Base-by-base conservation (phyloP, 2,797 vertebrate genomes). In the Myotis pilosus region DNA sequence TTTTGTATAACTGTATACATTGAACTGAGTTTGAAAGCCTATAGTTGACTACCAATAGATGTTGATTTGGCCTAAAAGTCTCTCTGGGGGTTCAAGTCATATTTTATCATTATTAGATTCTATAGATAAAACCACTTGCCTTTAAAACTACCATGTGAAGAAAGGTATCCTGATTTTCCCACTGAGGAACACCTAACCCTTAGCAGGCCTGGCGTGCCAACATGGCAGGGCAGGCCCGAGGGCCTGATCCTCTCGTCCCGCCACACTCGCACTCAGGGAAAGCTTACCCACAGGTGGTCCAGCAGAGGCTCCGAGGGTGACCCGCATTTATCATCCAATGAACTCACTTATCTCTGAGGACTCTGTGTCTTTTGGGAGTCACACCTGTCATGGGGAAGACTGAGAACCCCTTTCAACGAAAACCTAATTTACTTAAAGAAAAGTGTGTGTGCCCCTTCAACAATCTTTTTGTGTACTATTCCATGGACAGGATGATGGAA, bases 401-500 rank as follows among this genome's bases (percentile, higher is more conserved):
- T 76, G 84, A 96, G 86, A 89, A 93, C 28, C n/a, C 74, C 82
- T 96, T 83, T 96, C 93, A 95, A 85, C 86, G 89, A 89, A 95
- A 96, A 85, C 51, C 95, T 94, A 85, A 94, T 96, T 97, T 95
- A 95, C 93, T 96, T 97, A 80, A 76, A 97, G 95, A 87, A 96
- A 97, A 83, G 85, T 49, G 94, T 83, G 41, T 87, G 81, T 28
- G 64, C 38, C 81, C 81, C 93, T 85, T 92, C 84, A 75, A 92
- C 92, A 75, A 78, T 94, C 92, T 75, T 92, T 90, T 83, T 90
- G 97, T 95, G 95, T 92, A 95, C 95, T 93, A 44, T 90, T 95
- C 92, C 90, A 88, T 0, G 36, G 97, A 97, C 93, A 96, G 96
- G 92, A 96, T 97, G 97, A 96, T 96, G 96, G 92, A 97, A 88